Percentiles rank a stretch among this genome's conserved stretches.
Conservation (phyloP, 2,888 invertebrate genomes). For the Machimus rusticus region DNA sequence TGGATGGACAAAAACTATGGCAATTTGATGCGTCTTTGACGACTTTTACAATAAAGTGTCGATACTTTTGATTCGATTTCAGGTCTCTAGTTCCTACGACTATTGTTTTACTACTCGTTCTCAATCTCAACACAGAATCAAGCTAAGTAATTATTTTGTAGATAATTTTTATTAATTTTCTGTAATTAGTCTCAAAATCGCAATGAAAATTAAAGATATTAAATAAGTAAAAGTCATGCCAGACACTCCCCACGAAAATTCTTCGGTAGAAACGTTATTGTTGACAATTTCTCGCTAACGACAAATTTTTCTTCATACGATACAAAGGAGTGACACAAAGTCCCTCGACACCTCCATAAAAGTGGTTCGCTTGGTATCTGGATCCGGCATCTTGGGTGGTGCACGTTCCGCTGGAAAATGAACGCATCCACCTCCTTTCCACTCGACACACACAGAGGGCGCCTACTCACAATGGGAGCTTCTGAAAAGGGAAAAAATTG, state of each 20-base stretch:
- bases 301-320: slow-evolving; percentile 46
- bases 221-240: neutral
- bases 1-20: too few species aligned
- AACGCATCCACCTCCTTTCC: neutral
- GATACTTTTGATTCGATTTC: too few species aligned
- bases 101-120: too few species aligned
- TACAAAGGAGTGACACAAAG: slow-evolving; percentile 48
- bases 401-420: slow-evolving; percentile 16
- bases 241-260: neutral
- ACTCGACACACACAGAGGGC: neutral
- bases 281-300: slow-evolving; percentile 47
- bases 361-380: slow-evolving; percentile 1
- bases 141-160: neutral
- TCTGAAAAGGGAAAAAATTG: slow-evolving; percentile 3
- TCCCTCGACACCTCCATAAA: slow-evolving; percentile 44
- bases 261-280: neutral
- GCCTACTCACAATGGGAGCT: neutral
- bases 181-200: neutral
- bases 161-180: neutral
- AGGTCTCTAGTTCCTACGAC: too few species aligned
- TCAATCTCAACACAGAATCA: too few species aligned
- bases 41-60: too few species aligned
- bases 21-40: too few species aligned
- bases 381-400: slow-evolving; percentile 33
- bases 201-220: neutral